Evolutionary conservation across 2,797 vertebrate genomes (phyloP).

Genomic region (Falco concolor): DNA sequence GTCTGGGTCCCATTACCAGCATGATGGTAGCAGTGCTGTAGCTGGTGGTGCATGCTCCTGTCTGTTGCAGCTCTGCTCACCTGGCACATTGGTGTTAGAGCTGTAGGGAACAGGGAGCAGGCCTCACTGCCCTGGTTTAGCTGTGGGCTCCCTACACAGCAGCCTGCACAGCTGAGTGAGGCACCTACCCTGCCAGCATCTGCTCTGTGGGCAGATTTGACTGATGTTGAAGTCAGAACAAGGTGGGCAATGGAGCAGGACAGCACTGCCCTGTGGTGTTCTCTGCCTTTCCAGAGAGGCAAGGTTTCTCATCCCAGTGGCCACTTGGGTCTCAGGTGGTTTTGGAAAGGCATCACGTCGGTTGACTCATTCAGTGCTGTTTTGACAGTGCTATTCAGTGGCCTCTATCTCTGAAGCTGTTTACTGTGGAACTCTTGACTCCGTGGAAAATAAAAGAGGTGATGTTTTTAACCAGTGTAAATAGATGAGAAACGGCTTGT

Average conservation of each 20-base stretch:
- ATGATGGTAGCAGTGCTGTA: not conserved
- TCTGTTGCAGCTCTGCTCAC: not conserved
- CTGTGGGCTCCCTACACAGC: not conserved
- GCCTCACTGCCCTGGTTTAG: not conserved
- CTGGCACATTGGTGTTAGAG: not conserved
- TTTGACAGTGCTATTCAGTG: not conserved
- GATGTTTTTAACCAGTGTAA: slow-evolving; percentile 1
- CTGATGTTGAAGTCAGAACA: not conserved
- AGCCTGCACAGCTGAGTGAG: not conserved
- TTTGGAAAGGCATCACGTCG: not conserved
- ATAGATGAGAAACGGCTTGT: slow-evolving; percentile 25
- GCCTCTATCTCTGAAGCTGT: not conserved
- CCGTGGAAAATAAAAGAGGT: not conserved
- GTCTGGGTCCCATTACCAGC: not conserved
- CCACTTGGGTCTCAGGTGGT: not conserved
- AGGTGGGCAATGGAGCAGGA: not conserved
- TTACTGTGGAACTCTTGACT: not conserved
- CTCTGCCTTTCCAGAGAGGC: not conserved
- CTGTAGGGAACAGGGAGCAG: not conserved
- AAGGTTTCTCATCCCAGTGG: not conserved
- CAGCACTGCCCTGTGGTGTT: not conserved
- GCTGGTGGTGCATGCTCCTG: not conserved
- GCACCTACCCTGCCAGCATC: not conserved
- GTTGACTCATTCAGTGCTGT: not conserved
- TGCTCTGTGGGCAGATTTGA: not conserved